phyloP scores from a whole-genome alignment of 1,140 invertebrate genomes.

The Arctopsyche grandis region DNA sequence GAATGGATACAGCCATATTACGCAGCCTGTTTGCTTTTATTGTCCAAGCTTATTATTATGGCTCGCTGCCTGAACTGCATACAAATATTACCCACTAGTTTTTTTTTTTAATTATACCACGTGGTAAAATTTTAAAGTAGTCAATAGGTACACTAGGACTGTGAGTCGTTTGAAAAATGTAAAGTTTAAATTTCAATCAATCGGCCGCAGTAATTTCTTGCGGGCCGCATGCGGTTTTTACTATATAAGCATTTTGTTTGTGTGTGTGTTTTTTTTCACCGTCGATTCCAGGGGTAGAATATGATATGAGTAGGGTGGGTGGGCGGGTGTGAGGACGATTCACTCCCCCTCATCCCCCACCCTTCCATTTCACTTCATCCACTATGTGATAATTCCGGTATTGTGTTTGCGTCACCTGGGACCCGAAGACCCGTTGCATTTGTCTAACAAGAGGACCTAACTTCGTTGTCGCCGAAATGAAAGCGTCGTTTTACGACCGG shows the following conservation, averaged over 20 bases:
- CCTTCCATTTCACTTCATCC: constrained; percentile 3
- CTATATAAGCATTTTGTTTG: no score
- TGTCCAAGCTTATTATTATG: neutral
- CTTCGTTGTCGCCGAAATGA: constrained; percentile 26
- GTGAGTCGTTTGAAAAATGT: no score
- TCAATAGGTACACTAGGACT: no score
- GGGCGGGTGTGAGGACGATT: neutral
- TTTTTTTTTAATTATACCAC: no score
- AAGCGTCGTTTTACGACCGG: constrained; percentile 22
- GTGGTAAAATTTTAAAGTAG: no score
- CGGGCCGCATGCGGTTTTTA: no score
- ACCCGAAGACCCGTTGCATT: constrained; percentile 20
- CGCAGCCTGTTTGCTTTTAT: constrained; percentile 46
- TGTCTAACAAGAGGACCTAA: constrained; percentile 33
- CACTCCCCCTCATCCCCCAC: neutral
- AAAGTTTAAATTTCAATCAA: no score
- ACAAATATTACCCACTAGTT: no score
- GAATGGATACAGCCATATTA: constrained; percentile 48
- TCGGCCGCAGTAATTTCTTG: no score
- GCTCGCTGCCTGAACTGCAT: no score
- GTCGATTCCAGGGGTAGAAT: neutral
- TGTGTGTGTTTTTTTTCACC: no score
- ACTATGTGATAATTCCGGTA: constrained; percentile 38
- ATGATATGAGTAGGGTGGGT: constrained; percentile 25
- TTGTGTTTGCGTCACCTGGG: constrained; percentile 41